Evolutionary conservation across 1,140 invertebrate genomes (phyloP).

Genomic region (Tetramorium parvispinum): DNA sequence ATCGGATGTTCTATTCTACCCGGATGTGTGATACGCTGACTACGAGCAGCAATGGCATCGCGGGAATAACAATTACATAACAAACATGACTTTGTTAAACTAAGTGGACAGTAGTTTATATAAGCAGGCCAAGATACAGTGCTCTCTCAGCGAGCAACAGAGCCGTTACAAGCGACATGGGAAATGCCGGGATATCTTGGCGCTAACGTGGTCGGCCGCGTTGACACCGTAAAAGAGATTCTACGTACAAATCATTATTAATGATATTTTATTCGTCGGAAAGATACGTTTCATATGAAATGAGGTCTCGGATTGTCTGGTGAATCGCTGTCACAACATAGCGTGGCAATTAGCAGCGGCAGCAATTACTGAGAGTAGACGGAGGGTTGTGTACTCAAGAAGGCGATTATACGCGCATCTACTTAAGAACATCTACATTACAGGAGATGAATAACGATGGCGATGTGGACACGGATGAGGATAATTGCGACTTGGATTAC

Average conservation of each 20-base stretch:
- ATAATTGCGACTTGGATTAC: constrained; percentile 60
- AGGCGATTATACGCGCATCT: constrained; percentile 55
- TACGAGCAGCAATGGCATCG: constrained; percentile 14
- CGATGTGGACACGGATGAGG: constrained; percentile 50
- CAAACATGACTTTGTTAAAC: constrained; percentile 53
- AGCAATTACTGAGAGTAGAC: constrained; percentile 47
- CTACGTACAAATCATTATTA: constrained; percentile 52
- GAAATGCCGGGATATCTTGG: constrained; percentile 25
- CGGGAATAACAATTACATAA: constrained; percentile 49
- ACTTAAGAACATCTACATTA: constrained; percentile 61
- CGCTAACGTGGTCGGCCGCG: background rate
- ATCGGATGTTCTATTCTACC: background rate
- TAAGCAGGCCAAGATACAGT: constrained; percentile 22
- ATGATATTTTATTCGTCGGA: constrained; percentile 38
- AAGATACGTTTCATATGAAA: constrained; percentile 34
- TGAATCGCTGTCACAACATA: constrained; percentile 52
- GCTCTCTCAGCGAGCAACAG: constrained; percentile 8
- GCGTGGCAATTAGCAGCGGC: constrained; percentile 49
- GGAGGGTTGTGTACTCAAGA: constrained; percentile 54
- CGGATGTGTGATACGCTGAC: background rate
- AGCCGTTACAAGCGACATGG: constrained; percentile 46
- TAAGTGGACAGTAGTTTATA: constrained; percentile 45
- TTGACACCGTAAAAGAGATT: constrained; percentile 24
- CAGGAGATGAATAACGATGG: constrained; percentile 57
- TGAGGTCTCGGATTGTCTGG: constrained; percentile 12